Evolutionary conservation across 2,888 invertebrate genomes (phyloP).

Genomic region (Serripes groenlandicus): DNA sequence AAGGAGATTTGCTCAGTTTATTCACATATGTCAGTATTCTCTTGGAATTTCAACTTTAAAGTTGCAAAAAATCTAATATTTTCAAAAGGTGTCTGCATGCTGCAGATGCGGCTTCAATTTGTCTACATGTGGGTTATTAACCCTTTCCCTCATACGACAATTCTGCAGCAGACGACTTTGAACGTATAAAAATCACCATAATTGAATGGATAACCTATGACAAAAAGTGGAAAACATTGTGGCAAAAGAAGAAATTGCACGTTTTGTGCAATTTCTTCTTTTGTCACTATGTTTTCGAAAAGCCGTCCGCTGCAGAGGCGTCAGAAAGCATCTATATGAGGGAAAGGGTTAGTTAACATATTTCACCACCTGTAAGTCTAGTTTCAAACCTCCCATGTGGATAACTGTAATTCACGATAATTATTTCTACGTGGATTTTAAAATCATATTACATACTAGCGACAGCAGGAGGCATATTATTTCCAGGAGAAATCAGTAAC

Average conservation of each 20-base stretch:
- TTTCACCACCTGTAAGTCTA: no score
- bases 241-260: slow-evolving; percentile 6
- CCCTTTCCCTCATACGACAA: not conserved
- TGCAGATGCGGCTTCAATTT: no score
- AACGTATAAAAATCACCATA: not conserved
- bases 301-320: not conserved
- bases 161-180: not conserved
- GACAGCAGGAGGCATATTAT: not conserved
- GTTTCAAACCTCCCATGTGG: no score
- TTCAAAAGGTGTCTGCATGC: no score
- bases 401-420: no score
- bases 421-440: no score
- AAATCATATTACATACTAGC: not conserved
- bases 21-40: no score
- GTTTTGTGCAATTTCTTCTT: slow-evolving; percentile 1
- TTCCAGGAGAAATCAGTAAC: not conserved
- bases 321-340: not conserved
- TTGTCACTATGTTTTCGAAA: not conserved
- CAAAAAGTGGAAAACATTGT: slow-evolving; percentile 2
- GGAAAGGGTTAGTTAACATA: slow-evolving; percentile 5
- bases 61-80: no score
- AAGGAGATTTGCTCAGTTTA: no score
- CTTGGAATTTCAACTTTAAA: no score
- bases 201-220: not conserved
- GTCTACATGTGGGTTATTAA: not conserved